Base-by-base conservation (phyloP, 2,797 vertebrate genomes). In the Sphenodon punctatus region DNA sequence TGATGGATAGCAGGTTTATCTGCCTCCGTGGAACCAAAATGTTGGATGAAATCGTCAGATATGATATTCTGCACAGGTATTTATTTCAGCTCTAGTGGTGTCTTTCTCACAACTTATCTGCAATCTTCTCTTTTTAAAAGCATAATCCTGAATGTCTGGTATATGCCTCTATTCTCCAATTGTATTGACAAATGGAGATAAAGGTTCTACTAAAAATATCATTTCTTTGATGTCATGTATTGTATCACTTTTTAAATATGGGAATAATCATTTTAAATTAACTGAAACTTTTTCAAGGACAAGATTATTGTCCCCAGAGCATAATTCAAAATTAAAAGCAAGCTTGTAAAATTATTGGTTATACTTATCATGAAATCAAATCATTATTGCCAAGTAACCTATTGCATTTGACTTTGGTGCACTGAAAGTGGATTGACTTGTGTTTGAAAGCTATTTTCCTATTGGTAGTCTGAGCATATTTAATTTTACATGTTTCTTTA, bases 281-380 rank as follows among this genome's bases (percentile, higher is more conserved):
- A 66, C 68, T 61, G 48, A 87, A 85, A 67, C 61, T 90, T 88
- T 83, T 92, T 84, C 83, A 89, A 92, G 75, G 73, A 76, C 79
- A 80, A 58, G 38, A 43, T 58, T 19, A 45, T 59, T 55, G 19
- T 23, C 61, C 81, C 59, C 53, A 41, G 23, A 38, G 10, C 63
- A 73, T 66, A 41, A 63, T 78, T 88, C 30, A 67, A 88, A 86
- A 88, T 78, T 86, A 79, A 83, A 90, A 89, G 80, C 55, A 82
- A 75, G 85, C 72, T 34, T 72, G 72, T 72, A 58, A 60, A 78
- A 76, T 82, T n/a, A 58, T 78, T 83, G 75, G 84, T 89, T 89
- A 48, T 79, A 69, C 75, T 85, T 88, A 83, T 83, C 84, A 67
- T 79, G 39, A 3, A n/a, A 22, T 75, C 69, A 34, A 56, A 23